These are phyloP conservation scores for Thaumatotibia leucotreta DNA, from an alignment of 1,140 invertebrate species.

Conservation along the genomic window DNA sequence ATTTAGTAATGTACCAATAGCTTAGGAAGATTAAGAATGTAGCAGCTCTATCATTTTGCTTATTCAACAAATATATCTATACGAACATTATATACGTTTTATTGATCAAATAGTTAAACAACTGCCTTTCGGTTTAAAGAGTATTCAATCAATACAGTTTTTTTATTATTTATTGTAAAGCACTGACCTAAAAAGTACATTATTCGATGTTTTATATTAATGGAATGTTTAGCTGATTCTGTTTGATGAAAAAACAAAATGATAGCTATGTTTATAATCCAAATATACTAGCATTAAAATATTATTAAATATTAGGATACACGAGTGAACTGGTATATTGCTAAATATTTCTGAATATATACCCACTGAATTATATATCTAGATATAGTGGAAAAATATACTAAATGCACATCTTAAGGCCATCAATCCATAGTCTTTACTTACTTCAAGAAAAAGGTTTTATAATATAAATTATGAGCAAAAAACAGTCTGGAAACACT, in stretches of 20 bases:
- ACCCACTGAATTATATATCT: not conserved
- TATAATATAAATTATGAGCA: not conserved
- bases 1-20: not conserved
- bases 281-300: too few species aligned
- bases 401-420: conserved; percentile 5
- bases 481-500: not conserved
- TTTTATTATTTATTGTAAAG: too few species aligned
- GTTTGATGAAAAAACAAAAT: not conserved
- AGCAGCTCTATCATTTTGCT: not conserved
- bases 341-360: not conserved
- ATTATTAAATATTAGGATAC: too few species aligned
- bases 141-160: too few species aligned
- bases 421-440: not conserved
- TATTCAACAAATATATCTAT: not conserved
- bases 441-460: not conserved
- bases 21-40: not conserved
- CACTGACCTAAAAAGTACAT: too few species aligned
- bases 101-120: too few species aligned
- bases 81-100: too few species aligned
- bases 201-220: too few species aligned
- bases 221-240: too few species aligned
- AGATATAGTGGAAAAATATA: conserved; percentile 7
- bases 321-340: not conserved
- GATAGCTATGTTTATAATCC: not conserved
- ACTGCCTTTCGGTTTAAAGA: too few species aligned